Percentiles rank a stretch among this genome's conserved stretches.
Evolutionary conservation across 2,113 vertebrate genomes (phyloP).

Genomic region (Dasyornis broadbenti): DNA sequence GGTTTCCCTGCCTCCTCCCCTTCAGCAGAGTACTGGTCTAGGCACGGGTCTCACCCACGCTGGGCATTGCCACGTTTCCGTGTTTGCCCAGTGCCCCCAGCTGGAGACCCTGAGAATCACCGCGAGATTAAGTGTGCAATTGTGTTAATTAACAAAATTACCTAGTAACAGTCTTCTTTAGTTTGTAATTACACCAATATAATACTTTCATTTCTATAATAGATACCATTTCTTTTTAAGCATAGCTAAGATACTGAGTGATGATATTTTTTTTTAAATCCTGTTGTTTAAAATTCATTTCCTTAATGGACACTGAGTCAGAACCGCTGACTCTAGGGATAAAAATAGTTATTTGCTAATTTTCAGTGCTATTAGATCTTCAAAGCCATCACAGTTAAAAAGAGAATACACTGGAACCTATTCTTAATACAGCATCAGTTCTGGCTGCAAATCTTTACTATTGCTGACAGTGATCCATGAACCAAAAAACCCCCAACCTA

Average conservation of each 20-base stretch:
- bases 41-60: rapidly evolving
- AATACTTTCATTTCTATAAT: background rate
- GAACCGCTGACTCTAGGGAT: background rate
- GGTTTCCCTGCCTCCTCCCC: background rate
- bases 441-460: background rate
- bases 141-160: background rate
- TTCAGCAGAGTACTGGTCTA: too few relatives aligned
- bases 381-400: background rate
- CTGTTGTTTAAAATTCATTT: background rate
- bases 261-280: background rate
- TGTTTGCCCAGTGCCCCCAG: conserved; percentile 34
- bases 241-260: background rate
- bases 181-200: background rate
- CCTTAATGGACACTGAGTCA: background rate
- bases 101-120: conserved; percentile 32
- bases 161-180: background rate
- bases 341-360: conserved; percentile 37
- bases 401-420: background rate
- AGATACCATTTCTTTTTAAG: background rate
- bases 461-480: background rate
- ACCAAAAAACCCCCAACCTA: background rate
- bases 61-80: background rate
- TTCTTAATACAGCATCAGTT: background rate
- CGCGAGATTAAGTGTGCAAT: background rate
- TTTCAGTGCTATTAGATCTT: background rate